Evolutionary conservation across 2,888 invertebrate genomes (phyloP).

Genomic region (Athalia cordata): DNA sequence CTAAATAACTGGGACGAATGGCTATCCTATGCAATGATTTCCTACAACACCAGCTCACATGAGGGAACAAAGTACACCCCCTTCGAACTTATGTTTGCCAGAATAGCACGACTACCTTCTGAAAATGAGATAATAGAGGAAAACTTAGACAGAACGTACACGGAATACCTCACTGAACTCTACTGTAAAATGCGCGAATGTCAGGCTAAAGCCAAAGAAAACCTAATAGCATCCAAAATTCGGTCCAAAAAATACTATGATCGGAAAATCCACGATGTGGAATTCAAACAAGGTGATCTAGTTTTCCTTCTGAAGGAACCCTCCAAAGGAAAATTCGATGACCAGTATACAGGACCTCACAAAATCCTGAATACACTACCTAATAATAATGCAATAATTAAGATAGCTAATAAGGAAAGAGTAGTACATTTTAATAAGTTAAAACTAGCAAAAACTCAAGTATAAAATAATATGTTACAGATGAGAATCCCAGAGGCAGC

Average conservation of each 20-base stretch:
- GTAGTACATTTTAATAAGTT: neutral
- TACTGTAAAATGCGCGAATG: no score
- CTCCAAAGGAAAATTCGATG: slow-evolving; percentile 42
- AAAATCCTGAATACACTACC: slow-evolving; percentile 18
- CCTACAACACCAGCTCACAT: slow-evolving; percentile 34
- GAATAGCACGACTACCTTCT: slow-evolving; percentile 40
- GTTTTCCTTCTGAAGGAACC: slow-evolving; percentile 42
- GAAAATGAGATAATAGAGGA: neutral
- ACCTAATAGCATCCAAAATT: no score
- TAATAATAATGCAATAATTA: slow-evolving; percentile 33
- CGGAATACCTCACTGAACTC: no score
- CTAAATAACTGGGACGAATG: no score
- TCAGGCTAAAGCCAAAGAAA: no score
- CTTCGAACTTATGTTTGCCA: slow-evolving; percentile 51
- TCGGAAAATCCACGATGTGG: neutral
- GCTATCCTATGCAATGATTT: slow-evolving; percentile 9
- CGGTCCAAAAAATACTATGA: no score
- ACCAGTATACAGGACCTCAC: slow-evolving; percentile 27
- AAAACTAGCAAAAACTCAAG: neutral
- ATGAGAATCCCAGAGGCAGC: no score
- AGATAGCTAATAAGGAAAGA: neutral
- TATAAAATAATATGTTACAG: no score
- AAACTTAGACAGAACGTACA: no score
- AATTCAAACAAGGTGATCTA: slow-evolving; percentile 28
- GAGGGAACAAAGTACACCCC: slow-evolving; percentile 39